A percentile compares a stretch with the other conserved stretches of the same genome.
Evolutionary conservation across 2,797 vertebrate genomes (phyloP).

Genomic region (Etheostoma perlongum): DNA sequence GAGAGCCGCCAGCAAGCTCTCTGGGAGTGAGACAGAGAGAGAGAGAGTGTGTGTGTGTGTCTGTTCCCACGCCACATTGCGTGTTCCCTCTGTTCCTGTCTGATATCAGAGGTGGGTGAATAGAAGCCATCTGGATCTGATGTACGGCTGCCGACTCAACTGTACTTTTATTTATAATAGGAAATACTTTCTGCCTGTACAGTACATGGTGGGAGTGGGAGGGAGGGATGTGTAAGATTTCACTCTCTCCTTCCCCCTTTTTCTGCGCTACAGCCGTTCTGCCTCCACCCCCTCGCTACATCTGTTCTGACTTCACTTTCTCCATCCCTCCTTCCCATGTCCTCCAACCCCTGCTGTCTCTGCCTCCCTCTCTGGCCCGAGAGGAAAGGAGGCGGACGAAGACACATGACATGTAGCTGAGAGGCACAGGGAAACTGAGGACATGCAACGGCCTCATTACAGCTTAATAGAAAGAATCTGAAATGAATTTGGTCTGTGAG

Average conservation of each 20-base stretch:
- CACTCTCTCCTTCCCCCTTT: background rate
- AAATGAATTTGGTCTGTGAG: conserved; percentile 25
- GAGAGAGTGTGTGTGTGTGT: conserved; percentile 21
- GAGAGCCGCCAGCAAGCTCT: conserved; percentile 17
- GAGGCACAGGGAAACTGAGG: conserved; percentile 21
- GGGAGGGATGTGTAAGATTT: conserved; percentile 7
- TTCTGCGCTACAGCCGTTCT: background rate
- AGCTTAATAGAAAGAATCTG: conserved; percentile 10
- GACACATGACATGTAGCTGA: conserved; percentile 9
- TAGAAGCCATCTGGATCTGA: conserved; percentile 72
- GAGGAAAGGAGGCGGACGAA: conserved; percentile 20
- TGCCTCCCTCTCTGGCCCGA: conserved; percentile 7
- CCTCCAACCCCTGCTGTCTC: background rate
- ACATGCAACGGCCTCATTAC: conserved; percentile 20
- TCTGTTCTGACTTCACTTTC: conserved; percentile 60
- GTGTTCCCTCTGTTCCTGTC: conserved; percentile 24
- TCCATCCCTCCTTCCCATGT: conserved; percentile 10
- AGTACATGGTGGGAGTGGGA: conserved; percentile 28
- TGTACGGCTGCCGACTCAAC: conserved; percentile 42
- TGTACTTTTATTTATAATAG: conserved; percentile 69
- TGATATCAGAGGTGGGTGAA: conserved; percentile 57
- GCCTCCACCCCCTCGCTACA: conserved; percentile 9
- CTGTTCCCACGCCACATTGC: conserved; percentile 1
- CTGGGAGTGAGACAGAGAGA: background rate
- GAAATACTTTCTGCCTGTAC: conserved; percentile 65